A percentile compares a stretch with the other conserved stretches of the same genome.
Conservation (phyloP, 2,113 vertebrate genomes). For the Erpornis zantholeuca region DNA sequence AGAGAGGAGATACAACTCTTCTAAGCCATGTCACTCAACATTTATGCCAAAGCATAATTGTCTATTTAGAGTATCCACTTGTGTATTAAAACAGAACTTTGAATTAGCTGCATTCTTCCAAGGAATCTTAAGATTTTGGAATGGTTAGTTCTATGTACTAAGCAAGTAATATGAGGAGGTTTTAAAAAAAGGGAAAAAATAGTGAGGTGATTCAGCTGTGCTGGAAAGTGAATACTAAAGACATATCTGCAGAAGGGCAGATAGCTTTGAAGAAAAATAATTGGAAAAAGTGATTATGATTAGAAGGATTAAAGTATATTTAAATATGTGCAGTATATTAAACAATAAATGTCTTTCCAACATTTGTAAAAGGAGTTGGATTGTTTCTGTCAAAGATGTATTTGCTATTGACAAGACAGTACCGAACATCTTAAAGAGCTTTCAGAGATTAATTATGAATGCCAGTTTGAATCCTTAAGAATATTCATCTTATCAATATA, state of each 20-base stretch:
- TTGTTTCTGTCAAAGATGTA: background rate
- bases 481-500: background rate
- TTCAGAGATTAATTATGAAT: constrained; percentile 11
- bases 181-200: background rate
- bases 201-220: background rate
- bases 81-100: background rate
- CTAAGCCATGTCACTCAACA: background rate
- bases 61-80: background rate
- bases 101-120: background rate
- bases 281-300: background rate
- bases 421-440: background rate
- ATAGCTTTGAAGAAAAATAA: constrained; percentile 18
- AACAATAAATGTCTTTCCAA: background rate
- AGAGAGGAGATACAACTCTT: background rate
- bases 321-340: background rate
- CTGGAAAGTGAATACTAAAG: background rate
- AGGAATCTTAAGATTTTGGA: background rate
- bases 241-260: background rate
- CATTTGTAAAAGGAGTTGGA: background rate
- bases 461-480: background rate
- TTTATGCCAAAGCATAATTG: background rate
- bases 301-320: constrained; percentile 5
- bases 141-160: background rate
- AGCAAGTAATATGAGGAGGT: background rate
- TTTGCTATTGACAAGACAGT: background rate